A percentile compares a stretch with the other conserved stretches of the same genome.
These are phyloP conservation scores for Telmatochromis sp. DNA, from an alignment of 2,113 vertebrate genomes.

Conservation along the genomic window DNA sequence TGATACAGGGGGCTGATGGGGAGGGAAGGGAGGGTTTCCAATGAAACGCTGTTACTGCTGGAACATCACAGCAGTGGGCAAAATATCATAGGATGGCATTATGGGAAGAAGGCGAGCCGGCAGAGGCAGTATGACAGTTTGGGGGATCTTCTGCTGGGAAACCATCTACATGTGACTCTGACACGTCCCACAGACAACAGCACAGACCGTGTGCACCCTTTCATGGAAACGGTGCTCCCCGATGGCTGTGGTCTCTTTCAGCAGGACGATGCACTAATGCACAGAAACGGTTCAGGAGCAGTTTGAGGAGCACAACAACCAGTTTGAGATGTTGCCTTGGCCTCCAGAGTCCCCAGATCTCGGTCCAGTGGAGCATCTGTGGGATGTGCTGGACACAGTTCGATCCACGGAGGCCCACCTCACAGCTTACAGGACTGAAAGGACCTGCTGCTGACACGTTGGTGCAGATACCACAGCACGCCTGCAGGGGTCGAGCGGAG, in stretches of 20 bases:
- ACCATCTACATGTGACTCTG: neutral
- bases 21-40: neutral
- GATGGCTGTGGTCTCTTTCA: neutral
- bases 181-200: fast-evolving
- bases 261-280: neutral
- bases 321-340: fast-evolving
- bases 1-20: neutral
- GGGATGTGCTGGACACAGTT: neutral
- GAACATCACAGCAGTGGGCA: fast-evolving
- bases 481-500: neutral
- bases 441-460: neutral
- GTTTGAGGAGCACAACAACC: neutral
- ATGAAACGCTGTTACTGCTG: neutral
- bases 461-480: neutral
- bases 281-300: neutral
- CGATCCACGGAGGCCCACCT: fast-evolving
- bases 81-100: neutral
- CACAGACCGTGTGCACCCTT: neutral
- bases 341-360: fast-evolving
- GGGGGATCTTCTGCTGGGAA: neutral
- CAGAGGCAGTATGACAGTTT: neutral
- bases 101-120: neutral
- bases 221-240: fast-evolving
- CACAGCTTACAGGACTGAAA: neutral
- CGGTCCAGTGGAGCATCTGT: neutral